Conservation (phyloP, 2,888 invertebrate species). For the Cantharis lateralis region DNA sequence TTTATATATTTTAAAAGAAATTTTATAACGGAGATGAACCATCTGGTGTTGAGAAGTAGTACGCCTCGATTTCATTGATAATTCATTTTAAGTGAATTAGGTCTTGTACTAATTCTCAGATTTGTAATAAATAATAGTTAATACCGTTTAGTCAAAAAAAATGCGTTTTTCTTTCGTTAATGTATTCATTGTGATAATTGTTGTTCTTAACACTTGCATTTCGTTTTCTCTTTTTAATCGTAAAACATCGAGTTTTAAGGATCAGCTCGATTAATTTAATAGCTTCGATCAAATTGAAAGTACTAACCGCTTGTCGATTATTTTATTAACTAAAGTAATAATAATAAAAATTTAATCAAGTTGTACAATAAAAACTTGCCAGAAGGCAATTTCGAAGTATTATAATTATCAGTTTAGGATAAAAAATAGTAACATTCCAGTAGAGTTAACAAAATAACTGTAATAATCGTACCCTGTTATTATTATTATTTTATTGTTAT, state of each 20-base stretch:
- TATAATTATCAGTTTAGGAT: background rate
- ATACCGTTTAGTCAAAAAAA: background rate
- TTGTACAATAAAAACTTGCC: background rate
- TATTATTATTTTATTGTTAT: no score
- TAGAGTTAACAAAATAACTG: no score
- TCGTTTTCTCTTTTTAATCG: background rate
- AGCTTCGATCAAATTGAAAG: background rate
- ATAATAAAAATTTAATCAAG: background rate
- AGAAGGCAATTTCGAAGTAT: background rate
- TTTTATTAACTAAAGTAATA: background rate
- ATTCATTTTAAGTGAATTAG: slow-evolving; percentile 4
- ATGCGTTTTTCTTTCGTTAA: background rate
- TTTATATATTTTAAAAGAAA: background rate
- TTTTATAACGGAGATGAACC: slow-evolving; percentile 6
- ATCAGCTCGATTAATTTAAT: background rate
- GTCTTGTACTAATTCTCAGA: background rate
- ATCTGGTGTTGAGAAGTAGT: slow-evolving; percentile 6
- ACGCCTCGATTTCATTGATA: slow-evolving; percentile 3
- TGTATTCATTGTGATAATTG: background rate
- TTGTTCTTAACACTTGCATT: background rate
- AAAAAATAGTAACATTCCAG: background rate
- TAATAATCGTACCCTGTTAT: no score
- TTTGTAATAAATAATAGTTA: background rate
- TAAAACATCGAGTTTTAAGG: background rate
- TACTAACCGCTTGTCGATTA: background rate